phyloP scores from a whole-genome alignment of 2,888 invertebrate species.

The Polyploca ridens region DNA sequence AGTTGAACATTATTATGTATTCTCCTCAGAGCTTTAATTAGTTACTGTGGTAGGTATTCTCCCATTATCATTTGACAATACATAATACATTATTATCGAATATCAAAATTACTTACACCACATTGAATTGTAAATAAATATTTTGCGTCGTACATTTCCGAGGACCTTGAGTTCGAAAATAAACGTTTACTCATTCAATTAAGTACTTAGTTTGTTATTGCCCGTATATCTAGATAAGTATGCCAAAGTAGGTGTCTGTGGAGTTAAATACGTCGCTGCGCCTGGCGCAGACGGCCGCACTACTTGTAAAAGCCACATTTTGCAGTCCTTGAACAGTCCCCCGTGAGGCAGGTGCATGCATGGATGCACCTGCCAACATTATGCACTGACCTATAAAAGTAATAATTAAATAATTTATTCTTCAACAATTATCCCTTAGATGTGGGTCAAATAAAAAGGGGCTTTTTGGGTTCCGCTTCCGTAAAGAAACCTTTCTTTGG shows the following conservation, averaged over 20 bases:
- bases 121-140: neutral
- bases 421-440: slow-evolving; percentile 72
- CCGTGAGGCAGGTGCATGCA: slow-evolving; percentile 65
- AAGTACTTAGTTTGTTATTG: slow-evolving; percentile 10
- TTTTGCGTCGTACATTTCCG: slow-evolving; percentile 6
- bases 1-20: neutral
- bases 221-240: slow-evolving; percentile 7
- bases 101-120: slow-evolving; percentile 7
- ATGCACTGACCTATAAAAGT: slow-evolving; percentile 82
- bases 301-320: slow-evolving; percentile 49
- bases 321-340: slow-evolving; percentile 73
- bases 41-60: no score
- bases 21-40: neutral
- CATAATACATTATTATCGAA: neutral
- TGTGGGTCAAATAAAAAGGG: slow-evolving; percentile 79
- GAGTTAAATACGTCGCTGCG: slow-evolving; percentile 12
- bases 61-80: neutral
- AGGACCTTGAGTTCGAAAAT: slow-evolving; percentile 10
- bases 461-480: slow-evolving; percentile 46
- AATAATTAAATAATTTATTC: slow-evolving; percentile 80
- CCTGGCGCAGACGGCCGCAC: slow-evolving; percentile 18
- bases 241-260: slow-evolving; percentile 3
- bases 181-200: slow-evolving; percentile 12
- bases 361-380: slow-evolving; percentile 73
- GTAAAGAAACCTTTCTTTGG: neutral